These are phyloP conservation scores for Meandrina meandrites DNA, from an alignment of 92 coral and sea anemone genomes.

Conservation along the genomic window DNA sequence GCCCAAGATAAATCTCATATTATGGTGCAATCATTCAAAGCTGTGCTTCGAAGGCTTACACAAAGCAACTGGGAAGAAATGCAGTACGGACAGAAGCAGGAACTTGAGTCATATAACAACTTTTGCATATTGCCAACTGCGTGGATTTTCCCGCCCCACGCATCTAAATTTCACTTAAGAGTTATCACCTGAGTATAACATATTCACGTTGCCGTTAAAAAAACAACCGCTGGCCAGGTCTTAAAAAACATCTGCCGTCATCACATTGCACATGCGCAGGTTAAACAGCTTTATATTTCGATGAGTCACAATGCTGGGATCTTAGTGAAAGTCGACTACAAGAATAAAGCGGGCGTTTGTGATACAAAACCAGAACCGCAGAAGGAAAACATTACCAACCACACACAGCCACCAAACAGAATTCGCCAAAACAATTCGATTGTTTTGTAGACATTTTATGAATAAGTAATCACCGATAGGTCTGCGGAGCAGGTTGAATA, in stretches of 20 bases:
- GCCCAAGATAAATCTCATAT: constrained; percentile 25
- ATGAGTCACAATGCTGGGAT: neutral
- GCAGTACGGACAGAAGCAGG: neutral
- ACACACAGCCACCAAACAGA: neutral
- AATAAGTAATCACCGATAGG: neutral
- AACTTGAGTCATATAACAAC: neutral
- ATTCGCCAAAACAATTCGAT: constrained; percentile 3
- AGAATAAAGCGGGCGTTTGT: neutral
- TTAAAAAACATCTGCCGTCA: neutral
- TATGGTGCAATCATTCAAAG: neutral
- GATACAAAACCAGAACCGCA: neutral
- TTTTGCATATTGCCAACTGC: constrained; percentile 12
- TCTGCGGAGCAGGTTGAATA: neutral
- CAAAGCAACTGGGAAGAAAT: neutral
- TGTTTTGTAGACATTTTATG: neutral
- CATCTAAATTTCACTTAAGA: neutral
- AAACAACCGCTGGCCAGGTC: constrained; percentile 2
- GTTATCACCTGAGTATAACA: neutral
- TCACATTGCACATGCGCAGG: neutral
- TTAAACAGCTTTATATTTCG: neutral
- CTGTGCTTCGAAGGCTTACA: neutral
- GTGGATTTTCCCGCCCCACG: constrained; percentile 21
- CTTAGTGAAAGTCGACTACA: neutral
- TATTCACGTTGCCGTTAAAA: neutral
- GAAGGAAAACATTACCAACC: neutral